Evolutionary conservation across 37 sponge, comb jelly and placozoan genomes (phyloP).

Genomic region (Spongilla lacustris): DNA sequence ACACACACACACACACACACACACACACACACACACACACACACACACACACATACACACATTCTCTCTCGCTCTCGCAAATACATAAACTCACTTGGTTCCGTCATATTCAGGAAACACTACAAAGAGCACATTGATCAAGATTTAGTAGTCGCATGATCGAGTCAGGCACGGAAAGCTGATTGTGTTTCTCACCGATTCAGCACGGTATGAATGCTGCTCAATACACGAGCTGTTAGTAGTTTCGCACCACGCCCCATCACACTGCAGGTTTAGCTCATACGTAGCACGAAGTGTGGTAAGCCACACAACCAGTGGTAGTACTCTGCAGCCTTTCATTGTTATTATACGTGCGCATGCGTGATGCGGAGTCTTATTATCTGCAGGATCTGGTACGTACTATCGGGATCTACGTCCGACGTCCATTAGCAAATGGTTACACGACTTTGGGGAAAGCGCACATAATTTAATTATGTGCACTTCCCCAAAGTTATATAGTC

Average conservation of each 20-base stretch:
- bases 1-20: neutral
- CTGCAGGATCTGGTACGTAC: neutral
- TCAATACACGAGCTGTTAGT: neutral
- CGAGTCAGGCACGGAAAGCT: constrained; percentile 41
- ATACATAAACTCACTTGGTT: constrained; percentile 36
- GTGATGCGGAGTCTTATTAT: too few relatives aligned
- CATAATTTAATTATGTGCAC: too few relatives aligned
- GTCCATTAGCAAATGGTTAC: too few relatives aligned
- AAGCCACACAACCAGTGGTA: neutral
- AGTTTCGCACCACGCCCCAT: neutral
- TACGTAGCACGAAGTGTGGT: neutral
- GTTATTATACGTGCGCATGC: neutral
- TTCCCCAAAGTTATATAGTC: too few relatives aligned
- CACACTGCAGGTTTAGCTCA: neutral
- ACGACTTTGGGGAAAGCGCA: too few relatives aligned
- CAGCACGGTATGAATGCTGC: neutral
- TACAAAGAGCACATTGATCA: too few relatives aligned
- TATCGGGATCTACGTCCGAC: too few relatives aligned
- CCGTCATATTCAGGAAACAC: constrained; percentile 33
- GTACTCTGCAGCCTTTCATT: neutral
- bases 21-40: constrained; percentile 27
- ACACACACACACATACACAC: constrained; percentile 30
- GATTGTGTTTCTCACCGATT: constrained; percentile 17
- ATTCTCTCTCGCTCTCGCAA: neutral
- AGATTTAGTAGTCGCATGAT: too few relatives aligned